Evolutionary conservation across 2,888 invertebrate genomes (phyloP).

Genomic region (Caenorhabditis zanzibari): DNA sequence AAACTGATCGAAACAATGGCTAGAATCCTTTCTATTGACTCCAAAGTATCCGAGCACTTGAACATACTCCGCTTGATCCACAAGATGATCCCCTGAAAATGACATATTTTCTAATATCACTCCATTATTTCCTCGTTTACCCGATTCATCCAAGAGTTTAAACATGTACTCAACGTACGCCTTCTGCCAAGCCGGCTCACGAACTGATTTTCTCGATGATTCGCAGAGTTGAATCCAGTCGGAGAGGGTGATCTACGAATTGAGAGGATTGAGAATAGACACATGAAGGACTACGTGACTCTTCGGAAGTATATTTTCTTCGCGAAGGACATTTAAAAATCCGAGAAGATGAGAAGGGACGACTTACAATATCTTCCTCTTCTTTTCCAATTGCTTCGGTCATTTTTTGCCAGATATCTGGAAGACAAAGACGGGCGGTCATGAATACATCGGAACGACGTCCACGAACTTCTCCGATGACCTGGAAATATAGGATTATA

Average conservation of each 20-base stretch:
- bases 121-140: slow-evolving; percentile 41
- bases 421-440: slow-evolving; percentile 64
- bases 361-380: slow-evolving; percentile 62
- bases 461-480: slow-evolving; percentile 67
- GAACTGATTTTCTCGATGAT: slow-evolving; percentile 47
- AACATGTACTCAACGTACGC: slow-evolving; percentile 73
- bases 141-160: slow-evolving; percentile 70
- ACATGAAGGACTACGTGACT: slow-evolving; percentile 32
- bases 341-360: background rate
- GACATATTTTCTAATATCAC: slow-evolving; percentile 23
- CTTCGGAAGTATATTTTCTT: slow-evolving; percentile 20
- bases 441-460: slow-evolving; percentile 61
- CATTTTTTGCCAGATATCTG: slow-evolving; percentile 68
- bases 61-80: slow-evolving; percentile 71
- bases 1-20: slow-evolving; percentile 69
- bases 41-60: slow-evolving; percentile 72
- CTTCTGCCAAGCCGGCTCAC: slow-evolving; percentile 69
- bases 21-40: slow-evolving; percentile 58
- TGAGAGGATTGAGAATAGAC: slow-evolving; percentile 29
- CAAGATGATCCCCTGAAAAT: slow-evolving; percentile 70
- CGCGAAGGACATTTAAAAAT: slow-evolving; percentile 10
- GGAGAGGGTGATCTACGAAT: slow-evolving; percentile 62
- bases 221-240: slow-evolving; percentile 69
- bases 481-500: slow-evolving; percentile 14
- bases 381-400: slow-evolving; percentile 67